Percentiles rank a stretch among this genome's conserved stretches.
Evolutionary conservation across 37 sponge, comb jelly and placozoan genomes (phyloP).

Genomic region (Lycopodina hypogea): DNA sequence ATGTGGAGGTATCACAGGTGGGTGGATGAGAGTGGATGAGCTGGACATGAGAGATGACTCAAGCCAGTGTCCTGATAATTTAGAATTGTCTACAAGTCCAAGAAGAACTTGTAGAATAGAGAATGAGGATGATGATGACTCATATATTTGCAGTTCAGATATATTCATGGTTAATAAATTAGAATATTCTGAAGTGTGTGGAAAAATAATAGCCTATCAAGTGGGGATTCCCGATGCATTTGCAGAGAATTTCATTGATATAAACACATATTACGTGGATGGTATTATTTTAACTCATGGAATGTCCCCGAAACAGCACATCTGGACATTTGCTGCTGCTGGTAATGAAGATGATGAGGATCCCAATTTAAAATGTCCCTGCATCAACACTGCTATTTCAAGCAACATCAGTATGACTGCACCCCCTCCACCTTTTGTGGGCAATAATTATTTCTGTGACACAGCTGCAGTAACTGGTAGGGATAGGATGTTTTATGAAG

Average conservation of each 20-base stretch:
- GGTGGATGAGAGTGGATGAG: conserved; percentile 25
- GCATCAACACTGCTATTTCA: not conserved
- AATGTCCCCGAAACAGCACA: not conserved
- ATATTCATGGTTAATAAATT: not conserved
- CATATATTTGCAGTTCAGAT: conserved; percentile 1
- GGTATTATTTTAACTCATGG: conserved; percentile 21
- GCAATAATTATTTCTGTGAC: conserved; percentile 18
- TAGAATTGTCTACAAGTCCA: not conserved
- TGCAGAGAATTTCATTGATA: too few species aligned
- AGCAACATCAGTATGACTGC: not conserved
- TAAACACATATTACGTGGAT: conserved; percentile 22
- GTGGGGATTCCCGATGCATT: conserved; percentile 8
- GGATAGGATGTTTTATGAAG: not conserved
- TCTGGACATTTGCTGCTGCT: conserved; percentile 27
- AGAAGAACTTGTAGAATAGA: not conserved
- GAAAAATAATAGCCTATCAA: conserved; percentile 28
- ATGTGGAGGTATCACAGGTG: conserved; percentile 10
- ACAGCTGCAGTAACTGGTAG: not conserved
- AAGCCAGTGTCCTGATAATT: conserved; percentile 11
- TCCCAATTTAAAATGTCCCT: not conserved
- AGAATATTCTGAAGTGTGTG: conserved; percentile 29
- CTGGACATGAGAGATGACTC: conserved; percentile 16
- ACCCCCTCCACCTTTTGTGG: conserved; percentile 6
- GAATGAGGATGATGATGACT: not conserved
- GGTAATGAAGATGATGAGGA: not conserved